Evolutionary conservation across 2,888 invertebrate genomes (phyloP).

Genomic region (Junonia oenone): DNA sequence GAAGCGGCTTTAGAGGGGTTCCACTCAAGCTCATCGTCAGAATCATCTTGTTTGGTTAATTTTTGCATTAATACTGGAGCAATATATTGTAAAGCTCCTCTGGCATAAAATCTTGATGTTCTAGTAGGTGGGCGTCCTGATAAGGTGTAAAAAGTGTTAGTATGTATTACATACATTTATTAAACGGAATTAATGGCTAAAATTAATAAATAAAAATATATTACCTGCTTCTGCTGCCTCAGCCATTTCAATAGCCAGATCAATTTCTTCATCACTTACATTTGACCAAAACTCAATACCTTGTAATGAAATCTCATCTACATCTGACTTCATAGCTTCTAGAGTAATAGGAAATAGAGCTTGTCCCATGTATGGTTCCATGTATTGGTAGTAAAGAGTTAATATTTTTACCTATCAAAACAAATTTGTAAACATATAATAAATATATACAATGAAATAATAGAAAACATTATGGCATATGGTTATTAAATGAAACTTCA

Average conservation of each 20-base stretch:
- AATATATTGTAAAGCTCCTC: constrained; percentile 96
- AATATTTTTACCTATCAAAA: constrained; percentile 88
- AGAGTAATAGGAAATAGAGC: constrained; percentile 98
- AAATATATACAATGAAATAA: background rate
- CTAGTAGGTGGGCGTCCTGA: constrained; percentile 93
- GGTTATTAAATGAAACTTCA: no score
- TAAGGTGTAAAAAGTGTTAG: constrained; percentile 19
- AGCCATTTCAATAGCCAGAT: constrained; percentile 94
- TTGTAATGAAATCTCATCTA: constrained; percentile 97
- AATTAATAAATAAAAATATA: background rate
- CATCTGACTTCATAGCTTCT: constrained; percentile 98
- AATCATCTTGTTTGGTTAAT: constrained; percentile 97
- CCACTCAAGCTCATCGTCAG: constrained; percentile 99
- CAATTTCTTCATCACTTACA: constrained; percentile 99
- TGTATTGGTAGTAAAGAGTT: constrained; percentile 98
- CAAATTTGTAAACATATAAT: background rate
- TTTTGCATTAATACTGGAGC: constrained; percentile 96
- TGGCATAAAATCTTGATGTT: constrained; percentile 97
- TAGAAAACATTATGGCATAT: no score
- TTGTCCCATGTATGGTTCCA: constrained; percentile 99
- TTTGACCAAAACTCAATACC: constrained; percentile 99
- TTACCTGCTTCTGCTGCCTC: constrained; percentile 92
- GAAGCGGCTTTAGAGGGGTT: constrained; percentile 99
- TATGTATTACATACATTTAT: no score
- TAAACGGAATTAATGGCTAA: no score